Evolutionary conservation across 2,888 invertebrate species (phyloP), one percentile per base, ranked within the genome.

Genomic region (Amphipyra berbera): DNA sequence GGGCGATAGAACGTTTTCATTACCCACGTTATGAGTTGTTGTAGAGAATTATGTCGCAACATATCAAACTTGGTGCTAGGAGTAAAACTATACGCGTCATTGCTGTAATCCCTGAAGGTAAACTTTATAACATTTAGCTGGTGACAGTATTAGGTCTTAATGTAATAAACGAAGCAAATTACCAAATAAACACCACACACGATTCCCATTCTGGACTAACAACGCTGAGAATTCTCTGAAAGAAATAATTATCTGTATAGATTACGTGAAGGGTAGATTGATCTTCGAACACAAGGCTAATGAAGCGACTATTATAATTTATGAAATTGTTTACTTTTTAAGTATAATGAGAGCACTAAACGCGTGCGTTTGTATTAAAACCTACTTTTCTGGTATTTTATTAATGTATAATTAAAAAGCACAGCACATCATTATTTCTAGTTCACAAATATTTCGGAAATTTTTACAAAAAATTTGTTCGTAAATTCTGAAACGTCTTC

Each of bases 1-100:
- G 78, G 66, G 69, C 55, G 57, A 77, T 79, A 79, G 70, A 77
- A 72, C 72, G 73, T 80, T 79, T 79, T 79, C 78, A 79, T 79
- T 79, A 77, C 65, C 72, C 60, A 64, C 41, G 69, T 70, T 78
- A 79, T 77, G 64, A 59, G 66, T 69, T 78, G 71, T 73, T 79
- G 63, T 53, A 59, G 72, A 55, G 64, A 76, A 79, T 78, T 79
- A 73, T 73, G 69, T 76, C 59, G 41, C 68, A 48, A 68, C 62
- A 55, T 62, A 63, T 74, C 73, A 74, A 61, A 71, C 35, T 68
- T 73, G 50, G 53, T 35, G 53, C 13, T 35, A 15, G 7, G 47
- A 44, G 27, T 30, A 47, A 55, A 60, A 45, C 50, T 68, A 41
- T 42, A 46, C 38, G 27, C 21, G n/a, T 54, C 21, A 38, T 53